Percentiles rank a stretch among this genome's conserved stretches.
phyloP scores from a whole-genome alignment of 2,113 vertebrate genomes.

The Entelurus aequoreus region DNA sequence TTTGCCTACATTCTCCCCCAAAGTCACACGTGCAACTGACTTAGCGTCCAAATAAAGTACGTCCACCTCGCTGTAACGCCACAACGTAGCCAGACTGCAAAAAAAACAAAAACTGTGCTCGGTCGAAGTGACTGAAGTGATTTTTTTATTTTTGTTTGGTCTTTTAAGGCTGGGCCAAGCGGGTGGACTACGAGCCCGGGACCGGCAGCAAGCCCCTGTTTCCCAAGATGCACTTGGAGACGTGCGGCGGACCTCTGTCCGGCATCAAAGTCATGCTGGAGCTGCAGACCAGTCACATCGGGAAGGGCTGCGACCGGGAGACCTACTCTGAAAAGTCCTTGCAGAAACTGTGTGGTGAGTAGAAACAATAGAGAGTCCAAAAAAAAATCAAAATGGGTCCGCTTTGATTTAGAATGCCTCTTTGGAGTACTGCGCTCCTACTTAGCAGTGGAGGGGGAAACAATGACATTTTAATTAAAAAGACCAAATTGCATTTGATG shows the following conservation, averaged over 20 bases:
- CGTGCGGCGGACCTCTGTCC: slow-evolving; percentile 86
- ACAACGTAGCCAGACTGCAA: no score
- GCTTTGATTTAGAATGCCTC: slow-evolving; percentile 8
- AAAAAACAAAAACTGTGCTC: no score
- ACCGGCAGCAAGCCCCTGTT: slow-evolving; percentile 88
- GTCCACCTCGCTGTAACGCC: no score
- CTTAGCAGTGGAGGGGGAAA: slow-evolving; percentile 11
- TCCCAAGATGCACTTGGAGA: slow-evolving; percentile 88
- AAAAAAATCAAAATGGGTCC: neutral
- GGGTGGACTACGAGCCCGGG: slow-evolving; percentile 89
- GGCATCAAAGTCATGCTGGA: slow-evolving; percentile 81
- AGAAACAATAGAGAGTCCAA: neutral
- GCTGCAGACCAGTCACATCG: slow-evolving; percentile 88
- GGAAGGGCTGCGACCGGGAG: slow-evolving; percentile 92
- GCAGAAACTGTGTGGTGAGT: slow-evolving; percentile 90
- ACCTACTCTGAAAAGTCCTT: slow-evolving; percentile 93
- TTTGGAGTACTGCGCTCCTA: slow-evolving; percentile 16
- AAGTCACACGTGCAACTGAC: no score
- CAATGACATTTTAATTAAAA: slow-evolving; percentile 24
- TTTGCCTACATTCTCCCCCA: no score
- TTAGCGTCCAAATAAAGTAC: no score
- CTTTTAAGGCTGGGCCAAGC: slow-evolving; percentile 85
- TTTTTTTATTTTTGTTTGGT: neutral
- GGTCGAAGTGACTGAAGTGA: neutral
- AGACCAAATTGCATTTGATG: slow-evolving; percentile 30